Conservation (phyloP, 2,113 vertebrate genomes). For the Odontesthes bonariensis region DNA sequence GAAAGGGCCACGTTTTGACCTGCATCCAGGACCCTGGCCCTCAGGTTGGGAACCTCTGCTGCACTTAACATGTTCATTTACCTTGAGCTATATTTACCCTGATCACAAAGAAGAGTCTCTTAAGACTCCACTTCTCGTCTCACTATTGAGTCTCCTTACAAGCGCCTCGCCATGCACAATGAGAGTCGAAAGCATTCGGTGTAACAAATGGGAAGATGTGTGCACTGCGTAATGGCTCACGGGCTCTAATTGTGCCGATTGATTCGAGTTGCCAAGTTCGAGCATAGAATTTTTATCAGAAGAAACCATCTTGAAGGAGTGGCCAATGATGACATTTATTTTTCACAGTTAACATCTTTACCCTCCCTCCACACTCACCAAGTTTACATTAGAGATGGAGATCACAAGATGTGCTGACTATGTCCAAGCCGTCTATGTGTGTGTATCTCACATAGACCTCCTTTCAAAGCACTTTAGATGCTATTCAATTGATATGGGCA, state of each 20-base stretch:
- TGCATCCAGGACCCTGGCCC: background rate
- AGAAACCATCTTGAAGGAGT: slow-evolving; percentile 63
- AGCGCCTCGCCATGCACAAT: slow-evolving; percentile 58
- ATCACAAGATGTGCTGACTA: slow-evolving; percentile 72
- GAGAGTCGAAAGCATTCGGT: slow-evolving; percentile 49
- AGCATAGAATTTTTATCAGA: slow-evolving; percentile 72
- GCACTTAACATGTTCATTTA: slow-evolving; percentile 52
- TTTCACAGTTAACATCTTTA: slow-evolving; percentile 75
- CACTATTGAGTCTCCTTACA: slow-evolving; percentile 60
- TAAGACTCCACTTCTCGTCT: slow-evolving; percentile 53
- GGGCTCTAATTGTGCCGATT: slow-evolving; percentile 72
- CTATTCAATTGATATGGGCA: slow-evolving; percentile 72
- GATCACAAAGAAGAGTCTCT: slow-evolving; percentile 67
- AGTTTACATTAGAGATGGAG: slow-evolving; percentile 76
- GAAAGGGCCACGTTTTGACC: background rate
- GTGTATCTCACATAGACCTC: slow-evolving; percentile 35
- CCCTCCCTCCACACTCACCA: slow-evolving; percentile 33
- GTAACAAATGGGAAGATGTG: slow-evolving; percentile 67
- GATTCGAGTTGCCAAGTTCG: slow-evolving; percentile 66
- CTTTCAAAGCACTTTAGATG: slow-evolving; percentile 76
- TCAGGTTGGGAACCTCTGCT: slow-evolving; percentile 31
- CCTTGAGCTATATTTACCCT: slow-evolving; percentile 63
- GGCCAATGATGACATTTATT: slow-evolving; percentile 78
- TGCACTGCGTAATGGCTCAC: slow-evolving; percentile 64
- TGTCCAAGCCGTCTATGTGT: slow-evolving; percentile 17